A percentile compares a stretch with the other conserved stretches of the same genome.
phyloP scores from a whole-genome alignment of 2,888 invertebrate genomes.

The Parapristionchus giblindavisi region DNA sequence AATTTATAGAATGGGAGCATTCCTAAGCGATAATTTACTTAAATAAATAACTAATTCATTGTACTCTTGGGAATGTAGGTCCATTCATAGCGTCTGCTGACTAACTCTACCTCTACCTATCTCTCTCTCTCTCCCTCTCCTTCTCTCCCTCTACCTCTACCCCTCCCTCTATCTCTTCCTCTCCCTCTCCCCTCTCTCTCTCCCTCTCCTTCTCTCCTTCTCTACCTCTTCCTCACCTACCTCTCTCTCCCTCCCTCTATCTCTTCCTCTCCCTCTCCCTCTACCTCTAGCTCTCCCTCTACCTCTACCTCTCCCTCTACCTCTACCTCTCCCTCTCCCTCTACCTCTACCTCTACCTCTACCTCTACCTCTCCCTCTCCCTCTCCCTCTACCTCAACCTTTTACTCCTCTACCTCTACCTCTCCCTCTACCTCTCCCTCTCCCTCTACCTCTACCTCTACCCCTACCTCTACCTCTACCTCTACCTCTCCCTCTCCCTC shows the following conservation, averaged over 20 bases:
- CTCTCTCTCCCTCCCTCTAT: not conserved
- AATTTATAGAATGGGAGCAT: no score
- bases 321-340: not conserved
- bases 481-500: not conserved
- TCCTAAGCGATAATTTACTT: no score
- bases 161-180: constrained; percentile 3
- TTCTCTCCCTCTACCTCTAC: no score
- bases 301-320: not conserved
- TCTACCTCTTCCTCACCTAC: not conserved
- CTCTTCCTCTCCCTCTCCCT: not conserved
- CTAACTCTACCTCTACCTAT: no score
- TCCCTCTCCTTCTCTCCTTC: not conserved
- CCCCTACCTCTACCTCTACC: no score
- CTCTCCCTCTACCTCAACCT: not conserved
- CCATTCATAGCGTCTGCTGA: no score
- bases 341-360: not conserved
- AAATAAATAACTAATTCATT: no score
- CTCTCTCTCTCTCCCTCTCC: no score
- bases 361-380: not conserved
- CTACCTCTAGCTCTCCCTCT: not conserved
- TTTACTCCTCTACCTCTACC: constrained; percentile 6
- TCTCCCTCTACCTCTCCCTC: not conserved
- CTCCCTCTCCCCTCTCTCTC: not conserved
- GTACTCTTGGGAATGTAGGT: no score
- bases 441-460: not conserved